phyloP scores from a whole-genome alignment of 2,888 invertebrate species.

The Cerastis leucographa region DNA sequence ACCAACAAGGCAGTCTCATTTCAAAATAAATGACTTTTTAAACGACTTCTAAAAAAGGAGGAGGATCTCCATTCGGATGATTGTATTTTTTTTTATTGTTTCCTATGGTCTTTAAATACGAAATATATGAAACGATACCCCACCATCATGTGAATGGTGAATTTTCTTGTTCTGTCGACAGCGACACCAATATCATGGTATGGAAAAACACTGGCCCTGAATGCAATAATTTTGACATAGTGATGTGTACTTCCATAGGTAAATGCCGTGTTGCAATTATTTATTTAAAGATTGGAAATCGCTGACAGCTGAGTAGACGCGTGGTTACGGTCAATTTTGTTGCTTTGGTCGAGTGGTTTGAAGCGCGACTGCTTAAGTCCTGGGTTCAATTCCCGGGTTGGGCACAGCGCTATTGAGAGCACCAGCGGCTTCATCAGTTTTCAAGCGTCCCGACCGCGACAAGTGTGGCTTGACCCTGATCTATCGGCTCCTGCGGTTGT shows the following conservation, averaged over 20 bases:
- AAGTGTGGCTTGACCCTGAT: background rate
- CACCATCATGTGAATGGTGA: background rate
- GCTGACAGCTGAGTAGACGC: background rate
- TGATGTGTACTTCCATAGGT: background rate
- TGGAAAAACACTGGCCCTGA: slow-evolving; percentile 23
- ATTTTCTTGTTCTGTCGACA: slow-evolving; percentile 1
- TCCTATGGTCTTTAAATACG: too few relatives aligned
- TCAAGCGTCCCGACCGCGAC: background rate
- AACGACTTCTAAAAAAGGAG: too few relatives aligned
- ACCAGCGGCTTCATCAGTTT: background rate
- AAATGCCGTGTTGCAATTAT: slow-evolving; percentile 33
- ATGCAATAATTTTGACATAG: slow-evolving; percentile 16
- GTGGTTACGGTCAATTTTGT: background rate
- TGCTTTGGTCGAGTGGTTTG: background rate
- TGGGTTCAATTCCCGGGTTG: background rate
- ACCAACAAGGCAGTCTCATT: background rate
- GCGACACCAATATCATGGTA: slow-evolving; percentile 1
- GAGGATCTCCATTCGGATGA: too few relatives aligned
- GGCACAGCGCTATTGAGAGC: background rate
- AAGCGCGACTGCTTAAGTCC: background rate
- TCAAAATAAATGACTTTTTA: background rate
- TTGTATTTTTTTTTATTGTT: too few relatives aligned
- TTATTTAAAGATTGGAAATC: slow-evolving; percentile 31
- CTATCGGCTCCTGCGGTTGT: background rate
- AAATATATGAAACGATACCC: too few relatives aligned